Conservation (phyloP, 2,888 invertebrate genomes). For the Volucella bombylans region DNA sequence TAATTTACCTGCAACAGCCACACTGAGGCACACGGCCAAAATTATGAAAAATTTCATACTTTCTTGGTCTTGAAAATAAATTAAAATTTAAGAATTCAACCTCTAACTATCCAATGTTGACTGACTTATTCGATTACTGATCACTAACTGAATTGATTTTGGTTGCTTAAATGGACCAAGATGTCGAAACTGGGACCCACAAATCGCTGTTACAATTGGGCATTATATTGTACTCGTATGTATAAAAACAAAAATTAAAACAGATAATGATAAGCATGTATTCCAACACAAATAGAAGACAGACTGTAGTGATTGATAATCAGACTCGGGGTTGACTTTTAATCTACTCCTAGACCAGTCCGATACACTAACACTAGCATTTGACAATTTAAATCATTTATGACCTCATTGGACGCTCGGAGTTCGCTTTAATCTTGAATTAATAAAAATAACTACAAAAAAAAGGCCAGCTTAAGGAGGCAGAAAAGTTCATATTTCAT, state of each 20-base stretch:
- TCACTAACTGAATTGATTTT: conserved; percentile 61
- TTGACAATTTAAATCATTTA: conserved; percentile 34
- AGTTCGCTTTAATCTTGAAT: conserved; percentile 40
- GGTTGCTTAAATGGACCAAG: conserved; percentile 60
- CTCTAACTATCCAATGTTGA: conserved; percentile 9
- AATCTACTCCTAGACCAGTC: conserved; percentile 4
- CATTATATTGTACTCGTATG: not conserved
- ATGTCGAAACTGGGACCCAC: conserved; percentile 33
- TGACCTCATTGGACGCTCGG: conserved; percentile 50
- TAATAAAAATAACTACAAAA: not conserved
- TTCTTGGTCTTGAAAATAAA: conserved; percentile 57
- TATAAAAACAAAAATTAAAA: conserved; percentile 26
- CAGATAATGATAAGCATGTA: conserved; percentile 37
- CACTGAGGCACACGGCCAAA: conserved; percentile 80
- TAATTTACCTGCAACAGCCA: conserved; percentile 80
- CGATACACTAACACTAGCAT: conserved; percentile 2
- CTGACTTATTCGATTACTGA: conserved; percentile 57
- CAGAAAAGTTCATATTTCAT: conserved; percentile 19
- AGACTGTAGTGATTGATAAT: conserved; percentile 4
- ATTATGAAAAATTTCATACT: conserved; percentile 79
- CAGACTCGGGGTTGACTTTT: not conserved
- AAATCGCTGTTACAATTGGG: conserved; percentile 17
- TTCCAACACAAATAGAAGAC: conserved; percentile 4
- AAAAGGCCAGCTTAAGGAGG: conserved; percentile 2
- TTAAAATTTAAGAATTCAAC: conserved; percentile 7